Percentiles rank a stretch among this genome's conserved stretches.
Conservation (phyloP, 2,113 vertebrate genomes). For the Mungos mungo region DNA sequence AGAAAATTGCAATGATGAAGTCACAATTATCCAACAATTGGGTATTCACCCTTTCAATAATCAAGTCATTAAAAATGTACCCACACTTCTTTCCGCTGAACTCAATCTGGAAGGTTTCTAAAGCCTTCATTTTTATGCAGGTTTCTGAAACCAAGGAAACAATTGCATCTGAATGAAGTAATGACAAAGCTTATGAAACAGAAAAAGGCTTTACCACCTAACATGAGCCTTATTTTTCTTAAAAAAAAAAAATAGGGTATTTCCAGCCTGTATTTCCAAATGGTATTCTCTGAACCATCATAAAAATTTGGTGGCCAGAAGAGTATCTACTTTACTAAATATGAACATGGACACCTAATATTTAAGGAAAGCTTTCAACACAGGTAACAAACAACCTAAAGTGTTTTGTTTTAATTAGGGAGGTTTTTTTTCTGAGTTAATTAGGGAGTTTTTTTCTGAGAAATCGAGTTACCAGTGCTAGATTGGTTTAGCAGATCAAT, state of each 20-base stretch:
- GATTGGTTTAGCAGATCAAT: background rate
- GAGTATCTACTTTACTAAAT: background rate
- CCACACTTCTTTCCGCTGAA: conserved; percentile 21
- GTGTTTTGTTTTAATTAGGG: background rate
- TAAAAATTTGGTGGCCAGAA: background rate
- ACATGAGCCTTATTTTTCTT: background rate
- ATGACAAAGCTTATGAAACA: conserved; percentile 52
- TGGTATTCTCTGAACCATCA: background rate
- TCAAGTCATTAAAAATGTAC: background rate
- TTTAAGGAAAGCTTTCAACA: conserved; percentile 22
- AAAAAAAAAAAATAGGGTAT: background rate
- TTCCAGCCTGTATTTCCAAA: background rate
- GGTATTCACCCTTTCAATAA: background rate
- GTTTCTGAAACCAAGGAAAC: conserved; percentile 44
- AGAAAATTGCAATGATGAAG: conserved; percentile 39
- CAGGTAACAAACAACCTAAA: conserved; percentile 7
- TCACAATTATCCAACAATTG: conserved; percentile 55
- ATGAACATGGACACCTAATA: background rate
- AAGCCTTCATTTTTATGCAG: conserved; percentile 4
- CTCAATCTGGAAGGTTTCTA: background rate
- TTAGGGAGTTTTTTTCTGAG: background rate
- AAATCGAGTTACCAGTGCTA: background rate
- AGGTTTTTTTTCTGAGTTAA: background rate
- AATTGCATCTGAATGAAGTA: conserved; percentile 35
- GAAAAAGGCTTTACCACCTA: conserved; percentile 40